Evolutionary conservation across 2,797 vertebrate genomes (phyloP), one percentile per base, ranked within the genome.

Genomic region (Scleropages formosus): DNA sequence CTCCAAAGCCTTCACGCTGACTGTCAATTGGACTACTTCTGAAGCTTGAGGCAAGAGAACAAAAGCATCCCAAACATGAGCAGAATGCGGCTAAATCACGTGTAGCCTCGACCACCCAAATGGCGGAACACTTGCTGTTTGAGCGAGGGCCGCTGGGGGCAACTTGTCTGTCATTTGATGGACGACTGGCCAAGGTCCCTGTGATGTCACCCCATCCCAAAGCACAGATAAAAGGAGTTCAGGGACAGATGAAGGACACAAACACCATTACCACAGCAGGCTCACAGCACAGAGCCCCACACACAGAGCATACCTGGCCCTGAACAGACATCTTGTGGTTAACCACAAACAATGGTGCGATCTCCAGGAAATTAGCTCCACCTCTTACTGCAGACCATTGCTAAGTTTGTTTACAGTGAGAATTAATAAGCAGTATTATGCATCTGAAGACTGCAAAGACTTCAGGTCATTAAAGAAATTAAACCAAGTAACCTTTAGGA

Each of bases 31-130:
- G 20, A 46, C 16, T 4, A 1, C 27, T 18, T 13, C n/a, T 75
- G 26, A 71, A 75, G 66, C 72, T 72, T 62, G 24, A 53, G 61
- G 75, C 65, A 71, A 79, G 74, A 78, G 75, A 68, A 75, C 77
- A 53, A 72, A 88, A 84, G 84, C 82, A 90, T 89, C 78, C 81
- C 83, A 89, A 87, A 86, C 84, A 91, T 85, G 88, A 89, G 39
- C 83, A 84, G 87, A 86, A 91, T 89, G 87, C 80, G n/a, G 80
- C 83, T 84, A 86, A 83, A 85, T 87, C 87, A 80, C 81, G 66
- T 72, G 13, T 53, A 75, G 80, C 70, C 77, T 84, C 87, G 91
- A 89, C 90, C 90, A 89, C 90, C 89, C 92, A 92, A 81, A 82
- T 80, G 81, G 76, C 8, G 8, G 20, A 70, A 73, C 80, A 62